Conservation (phyloP, 2,797 vertebrate species). For the Eulemur coronatus region DNA sequence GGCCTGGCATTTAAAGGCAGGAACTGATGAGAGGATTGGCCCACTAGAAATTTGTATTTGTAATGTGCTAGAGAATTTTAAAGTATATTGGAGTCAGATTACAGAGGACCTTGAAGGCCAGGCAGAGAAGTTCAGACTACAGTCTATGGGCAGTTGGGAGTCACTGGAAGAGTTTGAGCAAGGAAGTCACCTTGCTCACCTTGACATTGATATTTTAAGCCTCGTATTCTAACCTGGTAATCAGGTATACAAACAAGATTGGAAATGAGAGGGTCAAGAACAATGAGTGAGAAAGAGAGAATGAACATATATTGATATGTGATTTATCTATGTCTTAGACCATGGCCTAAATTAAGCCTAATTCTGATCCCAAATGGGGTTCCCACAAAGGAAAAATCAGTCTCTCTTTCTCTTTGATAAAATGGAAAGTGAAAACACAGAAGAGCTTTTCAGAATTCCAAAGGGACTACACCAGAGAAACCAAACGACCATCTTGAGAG, state of each 20-base stretch:
- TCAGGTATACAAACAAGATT: neutral
- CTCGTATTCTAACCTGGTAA: neutral
- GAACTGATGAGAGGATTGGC: neutral
- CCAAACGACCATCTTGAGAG: neutral
- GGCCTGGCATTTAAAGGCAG: neutral
- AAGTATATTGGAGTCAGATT: slow-evolving; percentile 1
- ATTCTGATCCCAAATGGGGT: neutral
- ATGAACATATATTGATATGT: neutral
- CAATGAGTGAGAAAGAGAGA: neutral
- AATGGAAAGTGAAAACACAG: neutral
- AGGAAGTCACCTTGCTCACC: neutral
- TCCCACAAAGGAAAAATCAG: neutral
- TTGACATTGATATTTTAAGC: neutral
- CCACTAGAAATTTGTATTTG: neutral
- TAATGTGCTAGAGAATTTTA: neutral
- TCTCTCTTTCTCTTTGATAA: slow-evolving; percentile 1
- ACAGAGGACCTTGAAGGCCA: neutral
- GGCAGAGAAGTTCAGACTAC: neutral
- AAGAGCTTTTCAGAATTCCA: neutral
- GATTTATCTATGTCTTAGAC: neutral
- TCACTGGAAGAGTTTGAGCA: neutral
- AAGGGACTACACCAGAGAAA: neutral
- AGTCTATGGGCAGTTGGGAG: neutral
- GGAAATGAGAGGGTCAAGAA: neutral
- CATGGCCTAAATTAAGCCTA: neutral